Conservation (phyloP, 2,113 vertebrate genomes). For the Hipposideros armiger region DNA sequence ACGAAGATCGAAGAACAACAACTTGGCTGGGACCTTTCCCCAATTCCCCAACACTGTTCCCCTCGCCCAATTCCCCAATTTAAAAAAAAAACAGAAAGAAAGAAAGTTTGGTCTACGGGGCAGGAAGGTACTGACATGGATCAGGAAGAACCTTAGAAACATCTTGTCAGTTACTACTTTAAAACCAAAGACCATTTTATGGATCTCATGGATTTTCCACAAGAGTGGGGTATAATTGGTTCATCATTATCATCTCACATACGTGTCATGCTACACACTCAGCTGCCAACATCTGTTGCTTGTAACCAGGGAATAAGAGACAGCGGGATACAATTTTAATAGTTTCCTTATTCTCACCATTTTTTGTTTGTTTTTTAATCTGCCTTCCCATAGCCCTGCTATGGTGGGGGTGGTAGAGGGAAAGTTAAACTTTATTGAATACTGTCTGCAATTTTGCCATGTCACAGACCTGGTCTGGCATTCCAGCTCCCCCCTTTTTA, state of each 20-base stretch:
- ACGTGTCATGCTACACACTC: constrained; percentile 3
- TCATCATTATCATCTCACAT: constrained; percentile 22
- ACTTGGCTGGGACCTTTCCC: too few species aligned
- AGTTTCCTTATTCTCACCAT: neutral
- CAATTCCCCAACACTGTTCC: too few species aligned
- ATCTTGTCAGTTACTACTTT: neutral
- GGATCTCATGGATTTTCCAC: constrained; percentile 48
- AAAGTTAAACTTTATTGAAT: neutral
- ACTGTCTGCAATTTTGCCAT: neutral
- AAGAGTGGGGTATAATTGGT: constrained; percentile 59
- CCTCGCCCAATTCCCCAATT: too few species aligned
- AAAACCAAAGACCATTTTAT: constrained; percentile 71
- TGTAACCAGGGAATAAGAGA: constrained; percentile 42
- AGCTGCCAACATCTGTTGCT: constrained; percentile 59
- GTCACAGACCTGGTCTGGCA: neutral
- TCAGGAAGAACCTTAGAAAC: constrained; percentile 35
- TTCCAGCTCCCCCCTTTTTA: neutral
- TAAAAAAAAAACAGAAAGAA: too few species aligned
- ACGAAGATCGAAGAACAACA: too few species aligned
- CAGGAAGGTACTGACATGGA: neutral
- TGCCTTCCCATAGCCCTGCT: neutral
- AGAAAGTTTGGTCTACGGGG: neutral
- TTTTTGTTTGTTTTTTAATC: neutral
- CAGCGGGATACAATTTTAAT: neutral
- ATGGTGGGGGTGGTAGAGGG: neutral